Evolutionary conservation across 2,888 invertebrate genomes (phyloP), one percentile per base, ranked within the genome.

Genomic region (Onthophagus sagittarius): DNA sequence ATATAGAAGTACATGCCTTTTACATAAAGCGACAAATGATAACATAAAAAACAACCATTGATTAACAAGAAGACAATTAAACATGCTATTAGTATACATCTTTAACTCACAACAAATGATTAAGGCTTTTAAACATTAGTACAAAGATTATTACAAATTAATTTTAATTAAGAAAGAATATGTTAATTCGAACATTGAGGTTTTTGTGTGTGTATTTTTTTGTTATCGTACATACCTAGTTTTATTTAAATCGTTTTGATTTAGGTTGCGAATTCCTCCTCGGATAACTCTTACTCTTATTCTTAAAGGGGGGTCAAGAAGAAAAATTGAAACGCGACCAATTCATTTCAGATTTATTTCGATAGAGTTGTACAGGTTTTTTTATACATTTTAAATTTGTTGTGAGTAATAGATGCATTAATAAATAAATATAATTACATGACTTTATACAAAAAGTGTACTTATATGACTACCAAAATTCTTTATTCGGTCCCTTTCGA

Each of bases 371-470:
- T 75, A 75, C 75, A 83, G 80, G 82, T 77, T 74, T 71, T 65
- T 72, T 71, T 73, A 75, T 80, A 80, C 80, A 79, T 78, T 80
- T 82, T 81, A 81, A 82, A 80, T 84, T 85, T 85, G 85, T 85
- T 85, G 85, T 85, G 85, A 85, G 85, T 85, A 84, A 79, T 83
- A 85, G 85, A 85, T 85, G 85, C 83, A 84, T 84, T 84, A 85
- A 85, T 84, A 84, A 84, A 82, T 84, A 84, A 83, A 83, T 83
- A 82, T 85, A 85, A 84, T 83, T 85, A 85, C 85, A 85, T 84
- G 83, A 83, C 83, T 85, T 85, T 84, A 83, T 85, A 84, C 84
- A 85, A 82, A 81, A 81, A 81, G 80, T 82, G 82, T 80, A 80
- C 78, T 70, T 75, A 78, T 76, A 76, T 67, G 73, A 79, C 78